Base-by-base conservation (phyloP, 2,888 invertebrate species). In the Drosophila subquinaria region DNA sequence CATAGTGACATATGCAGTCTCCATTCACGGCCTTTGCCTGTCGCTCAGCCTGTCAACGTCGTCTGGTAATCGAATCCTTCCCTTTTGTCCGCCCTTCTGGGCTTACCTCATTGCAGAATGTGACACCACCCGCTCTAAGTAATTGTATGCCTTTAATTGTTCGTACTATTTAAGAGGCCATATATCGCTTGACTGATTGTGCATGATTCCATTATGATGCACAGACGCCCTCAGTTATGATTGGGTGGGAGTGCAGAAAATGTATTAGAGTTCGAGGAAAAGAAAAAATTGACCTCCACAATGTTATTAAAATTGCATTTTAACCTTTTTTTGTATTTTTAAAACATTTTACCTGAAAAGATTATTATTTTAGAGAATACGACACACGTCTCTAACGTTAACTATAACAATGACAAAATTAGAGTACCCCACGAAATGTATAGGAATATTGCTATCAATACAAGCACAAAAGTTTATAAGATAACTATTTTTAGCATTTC, bases 51-150 rank as follows among this genome's bases (percentile, higher is more conserved):
- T 73, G 69, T 77, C 76, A 69, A 35, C 61, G 27, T 36, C 47
- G 74, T 74, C 70, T 71, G 74, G 78, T 77, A 78, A 77, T 77
- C 71, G 74, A 78, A 71, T 43, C 78, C 67, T 35, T 65, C 36
- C 33, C 52, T 67, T 66, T 69, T 55, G 47, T 63, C 17, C 20
- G 33, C 20, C 15, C 13, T 30, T 53, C 17, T 30, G 43, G 53
- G n/a, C 30, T 61, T 57, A 45, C 15, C 35, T 42, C 20, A 20
- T 15, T 42, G 60, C 30, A 20, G 48, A 62, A 17, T 62, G 48
- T 15, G 17, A 52, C 13, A 20, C n/a, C 9, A 6, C 20, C 17
- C 15, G 20, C 36, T 40, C 63, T 30, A 56, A 30, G 67, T 65
- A 70, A 77, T 77, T 77, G 51, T 62, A 55, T 60, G 59, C 65